Evolutionary conservation across 1,140 invertebrate species (phyloP).

Genomic region (Bombus soroeensis): DNA sequence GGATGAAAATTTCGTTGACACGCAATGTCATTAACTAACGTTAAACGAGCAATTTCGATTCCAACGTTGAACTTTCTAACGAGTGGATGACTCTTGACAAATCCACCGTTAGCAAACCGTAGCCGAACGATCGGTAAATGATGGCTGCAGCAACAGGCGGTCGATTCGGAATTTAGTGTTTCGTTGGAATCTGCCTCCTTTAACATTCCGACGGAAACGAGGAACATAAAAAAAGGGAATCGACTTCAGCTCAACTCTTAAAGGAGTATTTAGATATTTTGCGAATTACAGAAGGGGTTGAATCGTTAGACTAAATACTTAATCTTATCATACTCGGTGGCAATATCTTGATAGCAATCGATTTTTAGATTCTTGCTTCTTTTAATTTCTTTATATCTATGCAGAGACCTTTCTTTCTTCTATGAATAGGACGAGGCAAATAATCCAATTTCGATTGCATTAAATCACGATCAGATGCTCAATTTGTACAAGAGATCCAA

Average conservation of each 20-base stretch:
- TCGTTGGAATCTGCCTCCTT: background rate
- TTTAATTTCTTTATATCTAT: background rate
- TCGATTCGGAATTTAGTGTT: slow-evolving; percentile 6
- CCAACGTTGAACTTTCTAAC: slow-evolving; percentile 52
- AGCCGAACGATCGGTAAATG: background rate
- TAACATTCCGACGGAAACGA: background rate
- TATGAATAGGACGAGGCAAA: no score
- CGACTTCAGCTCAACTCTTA: background rate
- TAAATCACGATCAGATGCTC: no score
- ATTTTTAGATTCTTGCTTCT: background rate
- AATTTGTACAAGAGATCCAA: no score
- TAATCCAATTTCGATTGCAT: no score
- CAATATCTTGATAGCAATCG: background rate
- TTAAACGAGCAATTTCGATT: slow-evolving; percentile 47
- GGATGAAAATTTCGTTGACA: slow-evolving; percentile 22
- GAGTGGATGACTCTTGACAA: slow-evolving; percentile 37
- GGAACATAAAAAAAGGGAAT: background rate
- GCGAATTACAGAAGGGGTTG: background rate
- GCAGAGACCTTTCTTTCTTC: no score
- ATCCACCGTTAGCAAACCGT: slow-evolving; percentile 53
- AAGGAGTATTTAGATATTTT: background rate
- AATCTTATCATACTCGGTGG: background rate
- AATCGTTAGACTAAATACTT: background rate
- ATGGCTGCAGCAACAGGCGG: slow-evolving; percentile 11
- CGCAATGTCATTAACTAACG: slow-evolving; percentile 22